These are phyloP conservation scores for Sarcophaga peregrina DNA, from an alignment of 1,140 invertebrate species.

Conservation along the genomic window DNA sequence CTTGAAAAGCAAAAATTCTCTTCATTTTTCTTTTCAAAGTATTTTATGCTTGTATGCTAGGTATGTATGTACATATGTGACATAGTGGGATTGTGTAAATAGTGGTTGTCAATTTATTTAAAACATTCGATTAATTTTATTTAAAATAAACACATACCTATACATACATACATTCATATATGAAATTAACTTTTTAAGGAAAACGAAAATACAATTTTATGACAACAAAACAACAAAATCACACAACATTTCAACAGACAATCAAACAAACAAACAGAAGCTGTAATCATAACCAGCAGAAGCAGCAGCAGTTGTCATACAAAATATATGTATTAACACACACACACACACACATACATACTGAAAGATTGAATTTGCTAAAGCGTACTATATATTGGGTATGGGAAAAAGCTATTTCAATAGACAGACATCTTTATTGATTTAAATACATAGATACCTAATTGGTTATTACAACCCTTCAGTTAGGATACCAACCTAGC, in stretches of 20 bases:
- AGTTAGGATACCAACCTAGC: too few species aligned
- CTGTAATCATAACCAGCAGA: background rate
- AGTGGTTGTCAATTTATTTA: constrained; percentile 6
- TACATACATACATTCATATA: too few species aligned
- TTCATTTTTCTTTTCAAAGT: background rate
- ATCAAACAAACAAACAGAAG: constrained; percentile 3
- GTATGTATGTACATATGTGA: background rate
- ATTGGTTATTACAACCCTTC: too few species aligned
- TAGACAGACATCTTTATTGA: too few species aligned
- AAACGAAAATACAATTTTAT: background rate
- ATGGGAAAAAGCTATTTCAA: background rate
- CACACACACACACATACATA: too few species aligned
- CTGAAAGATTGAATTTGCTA: background rate
- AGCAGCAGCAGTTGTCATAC: background rate
- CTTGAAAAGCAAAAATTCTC: background rate
- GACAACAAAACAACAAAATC: background rate
- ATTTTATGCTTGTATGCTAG: background rate
- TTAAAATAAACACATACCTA: background rate
- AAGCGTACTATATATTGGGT: background rate
- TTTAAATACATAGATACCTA: too few species aligned
- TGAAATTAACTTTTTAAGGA: background rate
- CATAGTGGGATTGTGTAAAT: background rate
- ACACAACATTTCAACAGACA: background rate
- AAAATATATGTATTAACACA: background rate
- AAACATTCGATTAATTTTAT: constrained; percentile 8